These are phyloP conservation scores for Sinocyclocheilus grahami DNA, from an alignment of 2,113 vertebrate species.

Conservation along the genomic window DNA sequence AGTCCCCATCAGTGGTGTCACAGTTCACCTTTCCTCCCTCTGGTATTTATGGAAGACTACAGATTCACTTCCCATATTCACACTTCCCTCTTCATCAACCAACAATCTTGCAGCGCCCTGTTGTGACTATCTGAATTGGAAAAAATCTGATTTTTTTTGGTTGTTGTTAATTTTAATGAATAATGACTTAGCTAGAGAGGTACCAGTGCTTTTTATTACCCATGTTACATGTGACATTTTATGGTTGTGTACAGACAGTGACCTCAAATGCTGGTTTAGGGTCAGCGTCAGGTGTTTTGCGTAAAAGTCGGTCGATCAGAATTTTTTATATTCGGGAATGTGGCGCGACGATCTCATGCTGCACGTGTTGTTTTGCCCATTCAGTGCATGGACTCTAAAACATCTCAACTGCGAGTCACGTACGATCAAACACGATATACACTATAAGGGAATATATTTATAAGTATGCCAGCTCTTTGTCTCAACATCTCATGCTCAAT, in stretches of 20 bases:
- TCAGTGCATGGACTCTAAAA: slow-evolving; percentile 75
- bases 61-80: background rate
- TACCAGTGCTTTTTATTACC: slow-evolving; percentile 50
- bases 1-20: slow-evolving; percentile 44
- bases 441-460: slow-evolving; percentile 70
- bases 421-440: slow-evolving; percentile 62
- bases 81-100: slow-evolving; percentile 16
- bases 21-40: slow-evolving; percentile 38
- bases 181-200: slow-evolving; percentile 49
- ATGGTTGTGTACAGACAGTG: slow-evolving; percentile 66
- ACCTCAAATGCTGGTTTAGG: slow-evolving; percentile 60
- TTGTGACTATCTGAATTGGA: slow-evolving; percentile 37
- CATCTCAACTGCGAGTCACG: slow-evolving; percentile 68
- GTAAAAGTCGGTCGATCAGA: slow-evolving; percentile 32
- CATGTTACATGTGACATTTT: slow-evolving; percentile 56
- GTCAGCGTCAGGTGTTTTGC: slow-evolving; percentile 51
- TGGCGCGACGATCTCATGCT: slow-evolving; percentile 63
- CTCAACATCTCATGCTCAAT: slow-evolving; percentile 66
- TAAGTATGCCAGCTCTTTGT: slow-evolving; percentile 67
- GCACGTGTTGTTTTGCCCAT: slow-evolving; percentile 70
- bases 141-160: slow-evolving; percentile 25
- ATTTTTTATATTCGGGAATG: slow-evolving; percentile 55
- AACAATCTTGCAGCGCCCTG: background rate
- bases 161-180: slow-evolving; percentile 25
- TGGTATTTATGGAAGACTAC: slow-evolving; percentile 29